Evolutionary conservation across 2,888 invertebrate species (phyloP), one percentile per base, ranked within the genome.

Genomic region (Sepioteuthis lessoniana): DNA sequence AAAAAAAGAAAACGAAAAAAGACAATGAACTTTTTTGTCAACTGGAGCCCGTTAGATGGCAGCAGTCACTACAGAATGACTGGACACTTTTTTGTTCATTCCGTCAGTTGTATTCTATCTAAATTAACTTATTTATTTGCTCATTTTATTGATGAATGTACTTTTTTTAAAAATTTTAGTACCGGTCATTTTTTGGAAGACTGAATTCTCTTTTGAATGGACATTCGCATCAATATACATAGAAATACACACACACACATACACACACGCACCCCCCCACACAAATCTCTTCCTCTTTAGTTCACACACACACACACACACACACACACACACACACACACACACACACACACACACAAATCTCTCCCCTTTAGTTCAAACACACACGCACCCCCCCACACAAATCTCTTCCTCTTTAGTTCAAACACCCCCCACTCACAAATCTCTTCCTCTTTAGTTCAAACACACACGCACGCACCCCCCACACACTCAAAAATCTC

Each of bases 1-100:
- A 31, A 10, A 28, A 31, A 8, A 60, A 21, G 28, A 60, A 60
- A 28, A 31, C 28, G 31, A n/a, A 76, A 8, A 31, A 60, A 60
- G n/a, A n/a, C n/a, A 1, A 4, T 76, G 76, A 76, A n/a, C 35
- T 35, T 76, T 31, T 76, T 76, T n/a, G n/a, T 76, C 31, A 10
- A 16, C 76, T 76, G n/a, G 7, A n/a, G n/a, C n/a, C 76, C 76
- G 25, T n/a, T 35, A 76, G 76, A 3, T 5, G 76, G n/a, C 76
- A 76, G 76, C n/a, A n/a, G 76, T 76, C 76, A n/a, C n/a, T n/a
- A 76, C n/a, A 76, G 76, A 76, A 76, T 76, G 76, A 76, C 76
- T n/a, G 35, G n/a, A 76, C 76, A 76, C 8, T 76, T 76, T 55
- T 35, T 76, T 76, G 76, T 76, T 76, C n/a, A 76, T 76, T 76